Conservation (phyloP, 2,888 invertebrate genomes). For the Bimastos eiseni region DNA sequence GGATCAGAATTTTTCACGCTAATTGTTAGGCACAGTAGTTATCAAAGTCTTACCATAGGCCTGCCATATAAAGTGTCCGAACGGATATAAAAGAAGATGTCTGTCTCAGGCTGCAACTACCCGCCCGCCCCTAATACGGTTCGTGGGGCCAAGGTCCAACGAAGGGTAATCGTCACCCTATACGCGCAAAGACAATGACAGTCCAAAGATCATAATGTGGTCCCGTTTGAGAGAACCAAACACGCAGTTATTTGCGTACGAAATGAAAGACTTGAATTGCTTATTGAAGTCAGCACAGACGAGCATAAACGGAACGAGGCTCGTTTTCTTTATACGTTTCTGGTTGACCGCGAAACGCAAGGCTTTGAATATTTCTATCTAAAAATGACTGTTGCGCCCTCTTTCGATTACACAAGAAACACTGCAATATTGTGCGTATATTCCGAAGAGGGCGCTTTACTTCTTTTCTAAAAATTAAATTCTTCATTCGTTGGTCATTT, state of each 20-base stretch:
- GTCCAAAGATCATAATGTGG: background rate
- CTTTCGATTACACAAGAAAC: background rate
- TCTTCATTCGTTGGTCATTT: too few relatives aligned
- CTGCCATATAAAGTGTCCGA: background rate
- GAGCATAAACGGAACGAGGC: too few relatives aligned
- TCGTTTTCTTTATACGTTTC: background rate
- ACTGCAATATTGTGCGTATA: background rate
- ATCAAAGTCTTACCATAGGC: background rate
- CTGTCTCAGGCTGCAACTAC: background rate
- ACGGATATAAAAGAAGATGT: background rate
- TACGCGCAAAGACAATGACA: background rate
- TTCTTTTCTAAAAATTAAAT: too few relatives aligned
- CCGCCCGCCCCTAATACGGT: background rate
- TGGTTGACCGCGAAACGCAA: background rate
- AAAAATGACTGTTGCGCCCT: background rate
- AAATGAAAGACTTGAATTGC: background rate
- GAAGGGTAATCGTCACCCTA: background rate
- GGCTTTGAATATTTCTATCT: background rate
- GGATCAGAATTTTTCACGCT: background rate
- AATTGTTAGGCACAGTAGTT: too few relatives aligned
- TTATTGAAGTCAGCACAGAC: background rate
- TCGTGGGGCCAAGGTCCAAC: background rate
- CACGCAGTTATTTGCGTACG: background rate
- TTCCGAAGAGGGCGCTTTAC: background rate
- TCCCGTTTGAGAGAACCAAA: background rate